These are phyloP conservation scores for Pseudobourletiella spinata DNA, from an alignment of 1,140 invertebrate genomes.

Conservation along the genomic window DNA sequence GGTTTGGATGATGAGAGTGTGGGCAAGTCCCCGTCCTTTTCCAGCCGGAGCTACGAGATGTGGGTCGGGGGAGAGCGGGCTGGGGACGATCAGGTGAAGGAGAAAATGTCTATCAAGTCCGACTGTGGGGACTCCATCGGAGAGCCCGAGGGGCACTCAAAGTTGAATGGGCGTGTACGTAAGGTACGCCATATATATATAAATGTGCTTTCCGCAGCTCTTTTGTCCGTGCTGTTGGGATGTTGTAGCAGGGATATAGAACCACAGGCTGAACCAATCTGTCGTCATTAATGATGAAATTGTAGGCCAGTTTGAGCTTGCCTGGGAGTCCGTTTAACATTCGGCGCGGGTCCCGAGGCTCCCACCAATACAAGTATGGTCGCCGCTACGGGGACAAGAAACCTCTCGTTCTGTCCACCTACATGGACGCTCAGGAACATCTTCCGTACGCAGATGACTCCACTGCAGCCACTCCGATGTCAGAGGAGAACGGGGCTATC, in stretches of 20 bases:
- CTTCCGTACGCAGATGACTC: constrained; percentile 95
- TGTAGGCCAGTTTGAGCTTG: constrained; percentile 87
- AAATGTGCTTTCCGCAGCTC: too few relatives aligned
- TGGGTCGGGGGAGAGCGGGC: constrained; percentile 77
- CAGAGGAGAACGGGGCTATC: constrained; percentile 91
- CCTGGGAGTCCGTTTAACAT: constrained; percentile 92
- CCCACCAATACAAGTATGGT: constrained; percentile 54
- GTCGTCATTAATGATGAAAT: too few relatives aligned
- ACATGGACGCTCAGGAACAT: constrained; percentile 90
- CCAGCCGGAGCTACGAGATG: constrained; percentile 79
- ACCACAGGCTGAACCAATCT: too few relatives aligned
- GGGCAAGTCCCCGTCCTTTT: constrained; percentile 79
- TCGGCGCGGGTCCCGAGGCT: constrained; percentile 60
- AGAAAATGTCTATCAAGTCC: constrained; percentile 81
- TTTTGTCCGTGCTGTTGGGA: too few relatives aligned
- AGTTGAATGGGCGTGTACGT: constrained; percentile 53
- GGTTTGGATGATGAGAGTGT: constrained; percentile 39
- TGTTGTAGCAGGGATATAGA: too few relatives aligned
- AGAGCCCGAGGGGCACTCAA: constrained; percentile 56
- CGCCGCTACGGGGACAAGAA: constrained; percentile 71
- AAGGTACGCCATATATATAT: constrained; percentile 80
- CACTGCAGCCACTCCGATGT: constrained; percentile 94
- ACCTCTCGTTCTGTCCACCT: constrained; percentile 85
- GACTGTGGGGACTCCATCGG: constrained; percentile 72
- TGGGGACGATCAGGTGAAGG: constrained; percentile 73